Evolutionary conservation across 2,797 vertebrate genomes (phyloP).

Genomic region (Macrochelys suwanniensis): DNA sequence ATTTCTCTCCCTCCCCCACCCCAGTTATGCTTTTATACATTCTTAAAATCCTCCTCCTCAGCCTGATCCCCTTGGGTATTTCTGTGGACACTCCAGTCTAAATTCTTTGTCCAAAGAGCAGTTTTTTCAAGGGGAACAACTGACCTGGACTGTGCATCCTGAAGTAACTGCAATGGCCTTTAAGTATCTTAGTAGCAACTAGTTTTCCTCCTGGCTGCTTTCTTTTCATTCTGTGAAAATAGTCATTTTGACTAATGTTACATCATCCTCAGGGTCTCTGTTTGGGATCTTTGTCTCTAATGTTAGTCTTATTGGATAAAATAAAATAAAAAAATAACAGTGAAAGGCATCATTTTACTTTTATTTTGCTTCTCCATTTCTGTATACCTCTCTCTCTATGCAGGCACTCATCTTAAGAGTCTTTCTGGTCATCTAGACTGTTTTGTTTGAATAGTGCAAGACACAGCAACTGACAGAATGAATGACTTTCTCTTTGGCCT

Average conservation of each 20-base stretch:
- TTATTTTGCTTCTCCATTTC: not conserved
- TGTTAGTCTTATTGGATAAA: not conserved
- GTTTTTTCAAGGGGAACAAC: not conserved
- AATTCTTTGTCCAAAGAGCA: not conserved
- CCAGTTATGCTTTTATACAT: not conserved
- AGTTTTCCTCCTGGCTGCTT: not conserved
- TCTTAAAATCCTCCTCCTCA: not conserved
- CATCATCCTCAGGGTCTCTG: not conserved
- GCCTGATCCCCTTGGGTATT: not conserved
- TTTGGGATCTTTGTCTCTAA: not conserved
- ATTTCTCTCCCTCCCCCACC: not conserved
- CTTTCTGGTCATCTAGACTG: conserved; percentile 5
- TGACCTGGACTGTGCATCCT: not conserved
- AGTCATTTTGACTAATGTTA: not conserved
- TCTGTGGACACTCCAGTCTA: not conserved
- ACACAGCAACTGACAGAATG: conserved; percentile 39
- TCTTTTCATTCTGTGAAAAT: not conserved
- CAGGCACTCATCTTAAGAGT: not conserved
- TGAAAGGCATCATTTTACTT: not conserved
- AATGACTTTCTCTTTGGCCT: conserved; percentile 45
- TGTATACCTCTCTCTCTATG: not conserved
- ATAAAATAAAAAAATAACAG: fast-evolving
- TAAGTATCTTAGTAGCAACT: not conserved
- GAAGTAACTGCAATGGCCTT: not conserved
- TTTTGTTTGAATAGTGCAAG: conserved; percentile 1